Evolutionary conservation across 1,140 invertebrate genomes (phyloP).

Genomic region (Heliconius eleuchia): DNA sequence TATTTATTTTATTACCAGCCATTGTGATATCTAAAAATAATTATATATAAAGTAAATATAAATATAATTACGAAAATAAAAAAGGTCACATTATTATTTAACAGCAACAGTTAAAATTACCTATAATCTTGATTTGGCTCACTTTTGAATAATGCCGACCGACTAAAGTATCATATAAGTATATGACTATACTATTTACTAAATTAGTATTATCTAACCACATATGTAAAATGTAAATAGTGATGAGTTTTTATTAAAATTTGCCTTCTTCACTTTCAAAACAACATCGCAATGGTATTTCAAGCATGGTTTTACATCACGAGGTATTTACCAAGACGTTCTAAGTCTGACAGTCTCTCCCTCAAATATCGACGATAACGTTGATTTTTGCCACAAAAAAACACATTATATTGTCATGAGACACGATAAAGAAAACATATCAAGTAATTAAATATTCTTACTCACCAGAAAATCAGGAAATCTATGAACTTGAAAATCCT

Average conservation of each 20-base stretch:
- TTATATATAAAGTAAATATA: not conserved
- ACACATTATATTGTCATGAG: constrained; percentile 45
- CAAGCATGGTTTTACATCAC: constrained; percentile 57
- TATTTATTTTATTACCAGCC: constrained; percentile 77
- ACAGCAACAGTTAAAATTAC: constrained; percentile 2
- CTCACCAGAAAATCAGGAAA: constrained; percentile 65
- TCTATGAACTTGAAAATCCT: constrained; percentile 69
- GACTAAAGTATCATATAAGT: constrained; percentile 36
- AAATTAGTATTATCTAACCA: constrained; percentile 42
- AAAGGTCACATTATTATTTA: not conserved
- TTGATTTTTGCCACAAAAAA: constrained; percentile 44
- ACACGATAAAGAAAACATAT: constrained; percentile 58
- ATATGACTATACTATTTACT: constrained; percentile 36
- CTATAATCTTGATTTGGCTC: constrained; percentile 38
- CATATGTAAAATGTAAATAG: not conserved
- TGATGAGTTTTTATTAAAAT: not conserved
- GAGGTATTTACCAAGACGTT: constrained; percentile 56
- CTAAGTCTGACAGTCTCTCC: constrained; percentile 74
- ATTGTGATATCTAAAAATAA: constrained; percentile 55
- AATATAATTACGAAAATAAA: not conserved
- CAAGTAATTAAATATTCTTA: constrained; percentile 51
- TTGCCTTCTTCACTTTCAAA: not conserved
- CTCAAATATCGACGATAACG: constrained; percentile 71
- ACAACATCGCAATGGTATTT: constrained; percentile 24
- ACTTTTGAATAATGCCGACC: constrained; percentile 51